These are phyloP conservation scores for Mustela lutreola DNA, from an alignment of 2,113 vertebrate species.

Conservation along the genomic window DNA sequence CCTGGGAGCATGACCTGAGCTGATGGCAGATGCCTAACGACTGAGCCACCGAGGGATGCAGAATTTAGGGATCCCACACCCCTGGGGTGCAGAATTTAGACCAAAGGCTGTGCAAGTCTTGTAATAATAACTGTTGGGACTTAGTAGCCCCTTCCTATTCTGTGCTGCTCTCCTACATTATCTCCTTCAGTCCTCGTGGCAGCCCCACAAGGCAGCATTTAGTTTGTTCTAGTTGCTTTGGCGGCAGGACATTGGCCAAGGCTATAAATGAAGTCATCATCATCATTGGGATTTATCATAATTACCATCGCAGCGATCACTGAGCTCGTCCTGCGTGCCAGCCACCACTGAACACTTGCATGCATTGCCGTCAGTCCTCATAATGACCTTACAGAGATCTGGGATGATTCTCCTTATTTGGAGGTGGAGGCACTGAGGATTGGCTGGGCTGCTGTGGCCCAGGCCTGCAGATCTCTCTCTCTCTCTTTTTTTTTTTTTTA, in stretches of 20 bases:
- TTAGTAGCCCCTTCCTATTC: background rate
- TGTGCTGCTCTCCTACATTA: background rate
- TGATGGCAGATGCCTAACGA: too few relatives aligned
- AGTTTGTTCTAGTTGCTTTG: conserved; percentile 7
- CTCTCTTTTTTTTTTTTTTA: background rate
- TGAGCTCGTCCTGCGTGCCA: background rate
- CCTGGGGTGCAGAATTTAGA: background rate
- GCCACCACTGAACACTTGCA: background rate
- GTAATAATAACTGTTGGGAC: background rate
- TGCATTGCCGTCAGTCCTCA: background rate
- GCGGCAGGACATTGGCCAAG: background rate
- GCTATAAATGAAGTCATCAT: background rate
- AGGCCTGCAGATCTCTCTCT: background rate
- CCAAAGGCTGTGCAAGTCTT: background rate
- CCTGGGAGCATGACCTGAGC: too few relatives aligned
- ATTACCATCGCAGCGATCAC: background rate
- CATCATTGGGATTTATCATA: background rate
- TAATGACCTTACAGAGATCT: background rate
- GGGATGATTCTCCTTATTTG: background rate
- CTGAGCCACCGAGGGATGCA: too few relatives aligned
- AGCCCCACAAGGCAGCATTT: background rate
- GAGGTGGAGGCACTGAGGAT: background rate
- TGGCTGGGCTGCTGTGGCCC: background rate
- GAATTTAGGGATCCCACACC: background rate
- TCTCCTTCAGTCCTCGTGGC: background rate